Base-by-base conservation (phyloP, 2,113 vertebrate species). In the Sebastes schlegelii region DNA sequence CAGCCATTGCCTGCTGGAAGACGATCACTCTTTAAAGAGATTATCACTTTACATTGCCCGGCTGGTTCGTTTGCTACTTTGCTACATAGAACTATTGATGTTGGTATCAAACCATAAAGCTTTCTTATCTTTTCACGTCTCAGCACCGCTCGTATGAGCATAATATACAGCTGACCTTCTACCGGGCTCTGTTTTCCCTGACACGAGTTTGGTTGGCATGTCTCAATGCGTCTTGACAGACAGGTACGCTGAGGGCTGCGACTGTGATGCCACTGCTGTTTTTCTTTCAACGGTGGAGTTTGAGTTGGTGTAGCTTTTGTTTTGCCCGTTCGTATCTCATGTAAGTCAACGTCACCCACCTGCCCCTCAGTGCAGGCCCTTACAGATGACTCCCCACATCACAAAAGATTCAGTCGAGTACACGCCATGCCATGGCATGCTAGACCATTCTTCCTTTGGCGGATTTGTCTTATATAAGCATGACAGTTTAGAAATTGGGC, bases 221-320 rank as follows among this genome's bases (percentile, higher is more conserved):
- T 88, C 68, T 90, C 86, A 82, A 57, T 89, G 77, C 64, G 54
- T 82, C 87, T 77, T 90, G 92, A 93, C 88, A 87, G 92, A 89
- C 83, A 86, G 72, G 79, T 82, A 57, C 42, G 62, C 58, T 51
- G 66, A 77, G 83, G 83, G 79, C 82, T 64, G 66, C 88, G 76
- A 51, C 60, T 48, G 68, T 65, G 55, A 80, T 81, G 85, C 80
- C 77, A 78, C 68, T 65, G 62, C 73, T 43, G 77, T 87, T 89
- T 86, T 61, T 61, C 82, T 46, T 71, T 54, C 80, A 75, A 10
- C 16, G 0, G 48, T 21, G 16, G 64, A 72, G 70, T 80, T 58
- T 78, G 78, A 84, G 34, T 77, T 43, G 74, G 66, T 81, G 75
- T 42, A 80, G 82, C 74, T 71, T 73, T 86, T 77, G 72, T 86